Percentiles rank a stretch among this genome's conserved stretches.
phyloP scores from a whole-genome alignment of 2,888 invertebrate genomes.

The Campaea margaritaria region DNA sequence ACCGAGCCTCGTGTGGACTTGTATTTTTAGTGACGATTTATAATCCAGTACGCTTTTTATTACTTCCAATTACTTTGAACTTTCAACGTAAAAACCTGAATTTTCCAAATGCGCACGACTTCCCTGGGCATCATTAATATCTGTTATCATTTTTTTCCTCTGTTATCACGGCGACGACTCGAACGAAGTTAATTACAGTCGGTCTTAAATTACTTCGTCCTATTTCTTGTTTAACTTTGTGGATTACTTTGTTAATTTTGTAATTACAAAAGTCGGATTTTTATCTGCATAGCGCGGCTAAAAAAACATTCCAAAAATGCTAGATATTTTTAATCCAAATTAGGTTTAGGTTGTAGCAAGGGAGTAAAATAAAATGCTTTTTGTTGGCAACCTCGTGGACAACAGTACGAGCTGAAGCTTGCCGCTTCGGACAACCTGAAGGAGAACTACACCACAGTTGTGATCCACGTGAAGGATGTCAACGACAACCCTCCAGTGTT shows the following conservation, averaged over 20 bases:
- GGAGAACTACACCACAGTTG: conserved; percentile 98
- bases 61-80: conserved; percentile 36
- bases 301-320: conserved; percentile 30
- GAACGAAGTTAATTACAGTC: conserved; percentile 61
- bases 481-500: conserved; percentile 99
- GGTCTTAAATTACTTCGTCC: conserved; percentile 54
- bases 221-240: conserved; percentile 56
- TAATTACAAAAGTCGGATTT: conserved; percentile 58
- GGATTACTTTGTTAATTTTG: conserved; percentile 61
- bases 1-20: conserved; percentile 58
- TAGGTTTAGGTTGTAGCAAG: conserved; percentile 27
- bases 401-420: conserved; percentile 96
- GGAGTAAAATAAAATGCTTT: conserved; percentile 32
- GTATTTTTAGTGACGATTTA: conserved; percentile 54
- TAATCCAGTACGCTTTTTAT: conserved; percentile 38
- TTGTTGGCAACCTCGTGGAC: conserved; percentile 45
- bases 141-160: conserved; percentile 46
- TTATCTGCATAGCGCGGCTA: conserved; percentile 43
- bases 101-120: conserved; percentile 30
- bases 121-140: conserved; percentile 36
- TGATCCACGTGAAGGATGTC: conserved; percentile 98
- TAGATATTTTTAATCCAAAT: conserved; percentile 28
- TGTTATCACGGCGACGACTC: conserved; percentile 49
- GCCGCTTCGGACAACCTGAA: conserved; percentile 98
- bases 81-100: conserved; percentile 30